Base-by-base conservation (phyloP, 2,797 vertebrate genomes). In the Amblyraja radiata region DNA sequence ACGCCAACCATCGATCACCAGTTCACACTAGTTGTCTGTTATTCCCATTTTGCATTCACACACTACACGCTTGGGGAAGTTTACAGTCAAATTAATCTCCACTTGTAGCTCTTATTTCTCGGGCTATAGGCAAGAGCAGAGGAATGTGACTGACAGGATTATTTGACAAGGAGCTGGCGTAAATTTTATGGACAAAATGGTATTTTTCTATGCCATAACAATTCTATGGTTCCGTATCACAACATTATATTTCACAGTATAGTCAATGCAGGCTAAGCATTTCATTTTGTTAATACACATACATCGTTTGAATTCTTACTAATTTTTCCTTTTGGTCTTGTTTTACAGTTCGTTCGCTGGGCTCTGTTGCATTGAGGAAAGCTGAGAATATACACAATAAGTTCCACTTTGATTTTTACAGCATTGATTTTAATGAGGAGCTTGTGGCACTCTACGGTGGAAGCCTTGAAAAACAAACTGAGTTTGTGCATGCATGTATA, bases 351-450 rank as follows among this genome's bases (percentile, higher is more conserved):
- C 98, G 99, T 93, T 99, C 99, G 71, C 94, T 99, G 93, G 99
- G 98, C 93, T 99, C 99, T 0, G 97, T 99, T 94, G 98, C 99
- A 0, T 95, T 99, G 94, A 97, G 99, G 94, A 99, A 99, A 95
- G 98, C 99, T 0, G 98, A 99, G 94, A 97, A 96, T 94, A 94
- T 97, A 94, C 98, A 98, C 74, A 97, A 96, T 93, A 97, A 96
- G 28, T 95, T 98, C 95, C 99, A 99, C 94, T 97, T 99, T 93
- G 97, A 99, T 94, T 97, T 99, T 94, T 99, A 99, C 95, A 99
- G 97, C 0, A 96, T 99, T 94, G 98, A 99, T 95, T 99, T 99
- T 95, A 99, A 99, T 0, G 99, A 99, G 95, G 99, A 99, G 94
- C 95, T 99, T 94, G 99, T 99, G 95, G 99, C 99, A 0, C 94